Percentiles rank a stretch among this genome's conserved stretches.
Evolutionary conservation across 1,140 invertebrate species (phyloP).

Genomic region (Nilaparvata lugens): DNA sequence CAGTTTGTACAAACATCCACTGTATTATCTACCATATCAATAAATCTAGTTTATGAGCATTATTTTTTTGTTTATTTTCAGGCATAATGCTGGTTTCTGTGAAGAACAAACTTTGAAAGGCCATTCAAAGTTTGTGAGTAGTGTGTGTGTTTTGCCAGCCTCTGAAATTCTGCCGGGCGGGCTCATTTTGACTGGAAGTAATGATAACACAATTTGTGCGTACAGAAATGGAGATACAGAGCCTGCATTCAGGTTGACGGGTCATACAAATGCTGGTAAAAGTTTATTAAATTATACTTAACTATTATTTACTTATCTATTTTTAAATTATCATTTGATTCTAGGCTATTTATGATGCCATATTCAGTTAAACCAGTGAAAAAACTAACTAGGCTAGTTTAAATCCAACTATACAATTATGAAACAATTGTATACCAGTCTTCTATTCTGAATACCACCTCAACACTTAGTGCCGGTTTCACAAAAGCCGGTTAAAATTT

Average conservation of each 20-base stretch:
- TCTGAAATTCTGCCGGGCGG: conserved; percentile 59
- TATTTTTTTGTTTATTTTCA: conserved; percentile 30
- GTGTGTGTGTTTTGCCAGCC: conserved; percentile 63
- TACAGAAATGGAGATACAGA: conserved; percentile 55
- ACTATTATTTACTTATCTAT: neutral
- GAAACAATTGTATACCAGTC: too few relatives aligned
- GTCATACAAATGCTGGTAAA: conserved; percentile 67
- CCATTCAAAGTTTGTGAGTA: conserved; percentile 78
- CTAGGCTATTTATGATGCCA: too few relatives aligned
- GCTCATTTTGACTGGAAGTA: conserved; percentile 77
- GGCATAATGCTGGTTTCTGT: conserved; percentile 43
- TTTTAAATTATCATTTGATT: neutral
- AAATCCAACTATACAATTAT: too few relatives aligned
- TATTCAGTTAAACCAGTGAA: too few relatives aligned
- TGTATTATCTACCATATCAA: too few relatives aligned
- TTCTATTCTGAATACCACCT: too few relatives aligned
- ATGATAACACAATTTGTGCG: conserved; percentile 74
- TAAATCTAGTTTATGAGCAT: too few relatives aligned
- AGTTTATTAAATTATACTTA: neutral
- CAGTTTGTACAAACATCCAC: too few relatives aligned
- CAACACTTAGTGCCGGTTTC: too few relatives aligned
- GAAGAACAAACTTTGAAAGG: conserved; percentile 62
- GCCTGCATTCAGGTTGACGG: conserved; percentile 51
- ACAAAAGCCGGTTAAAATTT: too few relatives aligned
- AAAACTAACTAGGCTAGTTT: too few relatives aligned